Evolutionary conservation across 2,888 invertebrate species (phyloP), one percentile per base, ranked within the genome.

Genomic region (Galerucella calmariensis): DNA sequence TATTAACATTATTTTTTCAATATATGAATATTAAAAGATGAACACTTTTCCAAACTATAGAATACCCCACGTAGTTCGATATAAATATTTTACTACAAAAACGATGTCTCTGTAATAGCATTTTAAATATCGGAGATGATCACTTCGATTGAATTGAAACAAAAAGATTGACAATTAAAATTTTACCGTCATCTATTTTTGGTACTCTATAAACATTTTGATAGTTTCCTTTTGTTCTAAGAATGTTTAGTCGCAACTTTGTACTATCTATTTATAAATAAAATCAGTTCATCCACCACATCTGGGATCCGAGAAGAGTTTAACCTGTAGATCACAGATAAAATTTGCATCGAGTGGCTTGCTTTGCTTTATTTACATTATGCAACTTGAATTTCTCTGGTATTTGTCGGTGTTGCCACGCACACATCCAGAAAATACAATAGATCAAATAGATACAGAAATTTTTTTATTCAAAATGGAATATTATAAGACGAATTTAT

Each of bases 281-380:
- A 56, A 70, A 70, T 63, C 53, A 35, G 27, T 53, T 63, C 70
- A 14, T 70, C 41, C 53, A 63, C 70, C 58, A 67, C 67, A 58
- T 67, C 41, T 58, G 70, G 41, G 61, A 70, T 63, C 48, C 63
- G 63, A 70, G 63, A 69, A 70, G 63, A 70, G 51, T 70, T 70
- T 70, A 70, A 63, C 70, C 70, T 70, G 70, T 70, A 70, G 70
- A 70, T 70, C 70, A 70, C 73, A 65, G 69, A 73, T 73, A 67
- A 58, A 69, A 69, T 73, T 73, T 65, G 69, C 73, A 68, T 65
- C 65, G 61, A 53, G 51, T 53, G n/a, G 48, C 65, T 69, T 59
- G 69, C 44, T 73, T 69, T 65, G 68, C 46, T 69, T 73, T 65
- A 41, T 65, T 68, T 65, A 65, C 35, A 65, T 73, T 73, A 69